These are phyloP conservation scores for Hypomecis punctinalis DNA, from an alignment of 2,888 invertebrate genomes.

Conservation along the genomic window DNA sequence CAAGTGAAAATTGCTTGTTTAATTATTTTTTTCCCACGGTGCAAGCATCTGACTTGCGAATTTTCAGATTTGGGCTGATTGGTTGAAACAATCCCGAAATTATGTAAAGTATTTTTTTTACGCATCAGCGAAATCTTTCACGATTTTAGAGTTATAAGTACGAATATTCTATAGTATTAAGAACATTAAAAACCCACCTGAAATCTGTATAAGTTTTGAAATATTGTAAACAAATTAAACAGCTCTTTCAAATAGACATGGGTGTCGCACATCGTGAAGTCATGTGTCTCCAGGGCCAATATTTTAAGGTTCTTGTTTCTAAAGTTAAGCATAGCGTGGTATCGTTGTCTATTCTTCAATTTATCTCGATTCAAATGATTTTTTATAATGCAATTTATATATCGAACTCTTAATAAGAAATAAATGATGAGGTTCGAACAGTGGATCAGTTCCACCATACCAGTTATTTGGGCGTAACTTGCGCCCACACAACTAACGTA, in stretches of 20 bases:
- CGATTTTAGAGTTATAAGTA: too few relatives aligned
- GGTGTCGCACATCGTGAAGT: constrained; percentile 53
- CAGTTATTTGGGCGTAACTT: constrained; percentile 48
- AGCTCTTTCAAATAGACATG: too few relatives aligned
- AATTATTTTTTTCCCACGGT: too few relatives aligned
- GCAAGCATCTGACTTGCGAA: too few relatives aligned
- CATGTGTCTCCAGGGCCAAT: constrained; percentile 53
- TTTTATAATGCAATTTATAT: constrained; percentile 60
- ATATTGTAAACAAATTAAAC: too few relatives aligned
- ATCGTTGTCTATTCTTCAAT: constrained; percentile 3
- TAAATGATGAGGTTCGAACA: constrained; percentile 57
- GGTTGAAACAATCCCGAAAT: too few relatives aligned
- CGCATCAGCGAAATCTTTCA: too few relatives aligned
- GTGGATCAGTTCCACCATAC: constrained; percentile 55
- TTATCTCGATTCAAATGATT: constrained; percentile 53
- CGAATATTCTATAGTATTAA: too few relatives aligned
- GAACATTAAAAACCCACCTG: background rate
- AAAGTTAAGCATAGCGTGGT: constrained; percentile 6
- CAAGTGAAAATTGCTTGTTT: too few relatives aligned
- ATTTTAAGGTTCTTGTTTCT: constrained; percentile 40
- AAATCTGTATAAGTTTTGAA: too few relatives aligned
- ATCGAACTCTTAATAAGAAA: constrained; percentile 57
- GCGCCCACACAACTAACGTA: constrained; percentile 38
- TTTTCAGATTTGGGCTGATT: too few relatives aligned
- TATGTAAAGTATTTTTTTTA: too few relatives aligned